Conservation (phyloP, 1,140 invertebrate species). For the Fopius arisanus region DNA sequence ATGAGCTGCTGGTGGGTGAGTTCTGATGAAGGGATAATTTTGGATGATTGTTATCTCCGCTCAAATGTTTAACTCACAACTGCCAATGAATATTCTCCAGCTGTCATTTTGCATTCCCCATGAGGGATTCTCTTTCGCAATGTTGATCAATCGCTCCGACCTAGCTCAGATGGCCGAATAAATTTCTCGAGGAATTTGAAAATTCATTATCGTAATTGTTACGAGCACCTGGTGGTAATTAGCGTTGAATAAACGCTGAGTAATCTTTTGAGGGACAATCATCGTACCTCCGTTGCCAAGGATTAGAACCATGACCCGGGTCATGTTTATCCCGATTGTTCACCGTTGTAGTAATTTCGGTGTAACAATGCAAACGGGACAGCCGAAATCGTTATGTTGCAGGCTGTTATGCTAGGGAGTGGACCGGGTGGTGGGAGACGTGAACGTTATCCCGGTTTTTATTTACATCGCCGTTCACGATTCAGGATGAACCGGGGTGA, state of each 20-base stretch:
- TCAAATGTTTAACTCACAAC: neutral
- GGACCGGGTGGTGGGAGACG: constrained; percentile 49
- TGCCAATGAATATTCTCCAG: neutral
- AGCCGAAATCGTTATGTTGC: constrained; percentile 46
- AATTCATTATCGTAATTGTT: too few relatives aligned
- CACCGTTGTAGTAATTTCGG: neutral
- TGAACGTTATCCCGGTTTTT: constrained; percentile 50
- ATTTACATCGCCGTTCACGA: constrained; percentile 43
- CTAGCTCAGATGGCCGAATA: too few relatives aligned
- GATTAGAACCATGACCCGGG: neutral
- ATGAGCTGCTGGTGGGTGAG: neutral
- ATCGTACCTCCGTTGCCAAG: neutral
- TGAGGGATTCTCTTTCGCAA: neutral
- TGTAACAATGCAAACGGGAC: neutral
- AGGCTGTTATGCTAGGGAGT: constrained; percentile 53
- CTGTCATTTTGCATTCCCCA: neutral
- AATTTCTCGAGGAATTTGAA: too few relatives aligned
- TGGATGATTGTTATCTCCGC: neutral
- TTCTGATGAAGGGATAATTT: neutral
- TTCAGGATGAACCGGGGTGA: constrained; percentile 71
- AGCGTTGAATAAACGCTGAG: neutral
- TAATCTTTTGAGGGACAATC: neutral
- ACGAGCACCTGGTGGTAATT: too few relatives aligned
- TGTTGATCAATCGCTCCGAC: neutral
- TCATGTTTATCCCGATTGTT: constrained; percentile 23